These are phyloP conservation scores for Crax fasciolata DNA, from an alignment of 2,797 vertebrate species.

Conservation along the genomic window DNA sequence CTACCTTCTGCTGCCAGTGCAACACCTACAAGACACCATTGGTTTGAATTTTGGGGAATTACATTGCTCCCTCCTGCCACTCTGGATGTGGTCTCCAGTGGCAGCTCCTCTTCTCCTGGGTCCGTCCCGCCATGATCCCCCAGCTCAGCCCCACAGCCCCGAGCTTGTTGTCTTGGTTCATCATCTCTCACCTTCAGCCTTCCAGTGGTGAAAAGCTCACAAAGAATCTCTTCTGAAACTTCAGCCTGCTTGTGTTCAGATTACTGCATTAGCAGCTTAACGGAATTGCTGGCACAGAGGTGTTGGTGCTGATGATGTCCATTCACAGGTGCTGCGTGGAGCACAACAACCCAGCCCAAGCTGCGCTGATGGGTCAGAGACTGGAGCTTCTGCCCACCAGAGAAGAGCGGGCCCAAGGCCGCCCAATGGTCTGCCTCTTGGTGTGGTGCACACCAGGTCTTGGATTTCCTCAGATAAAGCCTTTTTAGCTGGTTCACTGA, in stretches of 20 bases:
- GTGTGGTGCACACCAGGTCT: not conserved
- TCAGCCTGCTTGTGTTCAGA: not conserved
- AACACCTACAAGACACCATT: no score
- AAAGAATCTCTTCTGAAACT: not conserved
- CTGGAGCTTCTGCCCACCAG: not conserved
- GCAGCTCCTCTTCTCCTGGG: not conserved
- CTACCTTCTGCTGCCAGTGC: not conserved
- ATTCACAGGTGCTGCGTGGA: accelerated
- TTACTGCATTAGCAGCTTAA: no score
- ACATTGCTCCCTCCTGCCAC: not conserved
- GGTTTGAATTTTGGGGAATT: accelerated
- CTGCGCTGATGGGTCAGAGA: not conserved
- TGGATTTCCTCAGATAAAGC: not conserved
- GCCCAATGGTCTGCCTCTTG: accelerated
- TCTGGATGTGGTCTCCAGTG: accelerated
- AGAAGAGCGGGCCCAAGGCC: accelerated
- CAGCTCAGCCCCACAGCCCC: not conserved
- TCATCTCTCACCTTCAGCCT: not conserved
- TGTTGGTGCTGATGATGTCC: accelerated
- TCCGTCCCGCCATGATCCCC: not conserved
- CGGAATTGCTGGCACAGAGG: no score
- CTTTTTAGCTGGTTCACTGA: not conserved
- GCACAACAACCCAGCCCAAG: not conserved
- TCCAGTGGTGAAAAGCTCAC: not conserved
- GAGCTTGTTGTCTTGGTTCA: not conserved